These are phyloP conservation scores for Motacilla tschutschensis DNA, from an alignment of 2,113 vertebrate species.

Conservation along the genomic window DNA sequence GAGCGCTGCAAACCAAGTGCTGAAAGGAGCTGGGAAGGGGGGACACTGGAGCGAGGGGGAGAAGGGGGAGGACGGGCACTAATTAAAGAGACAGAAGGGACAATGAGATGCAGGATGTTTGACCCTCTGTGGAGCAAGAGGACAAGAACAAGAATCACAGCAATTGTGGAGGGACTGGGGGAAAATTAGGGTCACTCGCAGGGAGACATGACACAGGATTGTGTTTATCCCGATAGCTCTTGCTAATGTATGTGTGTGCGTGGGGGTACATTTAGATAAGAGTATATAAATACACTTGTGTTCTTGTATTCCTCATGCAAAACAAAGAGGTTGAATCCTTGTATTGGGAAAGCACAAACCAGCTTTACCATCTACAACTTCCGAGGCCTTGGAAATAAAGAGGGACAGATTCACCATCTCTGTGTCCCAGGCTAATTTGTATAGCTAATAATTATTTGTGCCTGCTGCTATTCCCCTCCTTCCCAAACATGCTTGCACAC, in stretches of 20 bases:
- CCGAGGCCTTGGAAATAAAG: background rate
- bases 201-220: constrained; percentile 50
- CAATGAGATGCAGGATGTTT: constrained; percentile 45
- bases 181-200: constrained; percentile 38
- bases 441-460: constrained; percentile 27
- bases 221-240: constrained; percentile 49
- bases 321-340: constrained; percentile 19
- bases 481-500: background rate
- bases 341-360: rapidly evolving
- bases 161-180: constrained; percentile 5
- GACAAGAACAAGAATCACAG: constrained; percentile 45
- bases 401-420: background rate
- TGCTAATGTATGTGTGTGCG: background rate
- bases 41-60: background rate
- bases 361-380: background rate
- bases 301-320: background rate
- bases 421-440: background rate
- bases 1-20: background rate
- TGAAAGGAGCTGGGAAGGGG: constrained; percentile 16
- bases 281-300: constrained; percentile 32
- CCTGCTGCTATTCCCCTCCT: background rate
- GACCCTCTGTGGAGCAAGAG: constrained; percentile 24
- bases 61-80: background rate
- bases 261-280: constrained; percentile 38
- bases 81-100: constrained; percentile 60